These are phyloP conservation scores for Glossophaga mutica DNA, from an alignment of 2,797 vertebrate species.

Conservation along the genomic window DNA sequence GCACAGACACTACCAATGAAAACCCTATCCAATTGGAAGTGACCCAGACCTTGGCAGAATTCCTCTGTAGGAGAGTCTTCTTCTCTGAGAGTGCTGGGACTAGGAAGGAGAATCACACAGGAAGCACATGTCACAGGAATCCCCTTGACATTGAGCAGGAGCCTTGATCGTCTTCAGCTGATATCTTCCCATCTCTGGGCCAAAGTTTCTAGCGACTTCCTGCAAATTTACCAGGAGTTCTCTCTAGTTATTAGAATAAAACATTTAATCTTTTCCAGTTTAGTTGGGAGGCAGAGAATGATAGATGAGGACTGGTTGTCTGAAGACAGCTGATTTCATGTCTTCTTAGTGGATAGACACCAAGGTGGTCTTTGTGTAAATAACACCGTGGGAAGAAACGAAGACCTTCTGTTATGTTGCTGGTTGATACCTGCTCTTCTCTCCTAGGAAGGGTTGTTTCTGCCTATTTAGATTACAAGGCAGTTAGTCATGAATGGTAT, in stretches of 20 bases:
- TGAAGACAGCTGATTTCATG: background rate
- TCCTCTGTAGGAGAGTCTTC: background rate
- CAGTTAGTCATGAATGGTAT: background rate
- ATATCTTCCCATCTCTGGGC: background rate
- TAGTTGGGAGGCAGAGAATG: background rate
- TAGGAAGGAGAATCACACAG: background rate
- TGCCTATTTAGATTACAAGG: background rate
- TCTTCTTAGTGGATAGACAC: background rate
- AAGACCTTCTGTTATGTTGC: background rate
- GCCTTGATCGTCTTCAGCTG: background rate
- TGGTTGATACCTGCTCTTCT: background rate
- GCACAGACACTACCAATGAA: background rate
- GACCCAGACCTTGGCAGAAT: background rate
- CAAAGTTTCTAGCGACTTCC: background rate
- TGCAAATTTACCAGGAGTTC: background rate
- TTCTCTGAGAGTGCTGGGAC: background rate
- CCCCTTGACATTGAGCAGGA: background rate
- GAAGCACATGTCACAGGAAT: background rate
- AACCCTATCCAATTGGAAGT: background rate
- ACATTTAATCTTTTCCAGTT: background rate
- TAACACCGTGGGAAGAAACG: background rate
- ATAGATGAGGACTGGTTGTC: background rate
- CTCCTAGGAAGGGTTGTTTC: background rate
- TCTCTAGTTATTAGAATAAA: background rate
- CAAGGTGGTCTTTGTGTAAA: background rate